A percentile compares a stretch with the other conserved stretches of the same genome.
Evolutionary conservation across 2,888 invertebrate genomes (phyloP).

Genomic region (Nephrocerus scutellatus): DNA sequence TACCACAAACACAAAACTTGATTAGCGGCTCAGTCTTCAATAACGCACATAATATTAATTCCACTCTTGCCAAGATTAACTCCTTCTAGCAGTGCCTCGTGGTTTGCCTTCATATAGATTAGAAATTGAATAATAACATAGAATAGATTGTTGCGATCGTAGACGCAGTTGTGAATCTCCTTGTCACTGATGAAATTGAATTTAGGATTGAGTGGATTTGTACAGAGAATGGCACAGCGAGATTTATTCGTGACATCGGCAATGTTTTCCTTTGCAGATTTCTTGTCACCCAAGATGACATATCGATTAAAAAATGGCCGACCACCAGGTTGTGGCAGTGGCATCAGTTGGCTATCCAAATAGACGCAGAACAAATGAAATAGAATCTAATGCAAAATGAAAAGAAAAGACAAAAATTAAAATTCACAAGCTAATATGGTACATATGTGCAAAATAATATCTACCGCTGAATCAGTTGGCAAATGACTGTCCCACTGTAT

Average conservation of each 20-base stretch:
- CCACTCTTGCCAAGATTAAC: slow-evolving; percentile 72
- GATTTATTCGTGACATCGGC: slow-evolving; percentile 43
- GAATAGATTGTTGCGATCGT: slow-evolving; percentile 83
- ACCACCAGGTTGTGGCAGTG: slow-evolving; percentile 59
- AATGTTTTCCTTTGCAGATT: slow-evolving; percentile 42
- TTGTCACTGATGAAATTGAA: slow-evolving; percentile 53
- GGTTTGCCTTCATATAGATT: slow-evolving; percentile 64
- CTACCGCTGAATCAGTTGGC: slow-evolving; percentile 81
- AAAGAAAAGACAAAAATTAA: not conserved
- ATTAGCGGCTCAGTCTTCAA: slow-evolving; percentile 56
- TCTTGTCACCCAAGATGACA: slow-evolving; percentile 45
- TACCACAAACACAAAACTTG: too few relatives aligned
- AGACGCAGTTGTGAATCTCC: slow-evolving; percentile 60
- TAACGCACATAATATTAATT: slow-evolving; percentile 78
- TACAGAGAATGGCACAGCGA: slow-evolving; percentile 44
- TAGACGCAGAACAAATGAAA: slow-evolving; percentile 81
- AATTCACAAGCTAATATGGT: not conserved
- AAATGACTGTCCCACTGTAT: slow-evolving; percentile 74
- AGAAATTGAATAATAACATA: slow-evolving; percentile 78
- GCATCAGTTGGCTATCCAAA: slow-evolving; percentile 72
- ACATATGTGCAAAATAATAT: slow-evolving; percentile 15
- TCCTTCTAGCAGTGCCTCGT: slow-evolving; percentile 68
- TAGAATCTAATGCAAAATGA: slow-evolving; percentile 55
- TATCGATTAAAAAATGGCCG: slow-evolving; percentile 55
- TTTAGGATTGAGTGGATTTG: slow-evolving; percentile 43